Percentiles rank a stretch among this genome's conserved stretches.
These are phyloP conservation scores for Euplexia lucipara DNA, from an alignment of 2,888 invertebrate genomes.

Conservation along the genomic window DNA sequence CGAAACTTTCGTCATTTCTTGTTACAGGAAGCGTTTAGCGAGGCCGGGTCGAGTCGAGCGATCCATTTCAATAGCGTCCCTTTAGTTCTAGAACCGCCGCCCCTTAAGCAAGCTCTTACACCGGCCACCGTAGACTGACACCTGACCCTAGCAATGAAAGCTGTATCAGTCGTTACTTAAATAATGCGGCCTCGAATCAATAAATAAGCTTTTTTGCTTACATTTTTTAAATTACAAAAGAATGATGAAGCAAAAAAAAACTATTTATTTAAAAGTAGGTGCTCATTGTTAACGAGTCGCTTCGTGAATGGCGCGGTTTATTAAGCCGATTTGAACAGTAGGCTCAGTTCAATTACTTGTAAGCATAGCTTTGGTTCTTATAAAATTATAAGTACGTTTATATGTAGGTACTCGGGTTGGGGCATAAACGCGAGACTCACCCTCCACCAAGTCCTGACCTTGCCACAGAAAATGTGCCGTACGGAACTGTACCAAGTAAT, in stretches of 20 bases:
- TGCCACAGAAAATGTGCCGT: constrained; percentile 43
- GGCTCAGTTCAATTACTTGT: constrained; percentile 67
- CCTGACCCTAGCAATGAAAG: constrained; percentile 9
- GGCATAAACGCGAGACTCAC: constrained; percentile 29
- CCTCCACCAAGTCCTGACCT: constrained; percentile 46
- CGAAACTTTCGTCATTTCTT: constrained; percentile 64
- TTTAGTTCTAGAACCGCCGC: constrained; percentile 26
- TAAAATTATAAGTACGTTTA: constrained; percentile 38
- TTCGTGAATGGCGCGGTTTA: constrained; percentile 62
- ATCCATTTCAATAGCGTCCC: constrained; percentile 63
- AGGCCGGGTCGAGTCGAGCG: constrained; percentile 43
- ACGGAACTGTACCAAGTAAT: constrained; percentile 64
- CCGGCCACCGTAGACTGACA: constrained; percentile 24
- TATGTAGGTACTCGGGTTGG: constrained; percentile 51
- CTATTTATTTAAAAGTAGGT: constrained; percentile 64
- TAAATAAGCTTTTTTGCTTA: constrained; percentile 46
- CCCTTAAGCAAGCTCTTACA: constrained; percentile 18
- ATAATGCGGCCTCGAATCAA: constrained; percentile 39
- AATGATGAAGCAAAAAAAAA: constrained; percentile 66
- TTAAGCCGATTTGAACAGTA: constrained; percentile 67
- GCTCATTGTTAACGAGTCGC: constrained; percentile 64
- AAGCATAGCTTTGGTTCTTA: constrained; percentile 60
- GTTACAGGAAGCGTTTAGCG: constrained; percentile 57
- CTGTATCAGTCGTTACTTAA: constrained; percentile 48
- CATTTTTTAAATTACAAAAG: constrained; percentile 66